Evolutionary conservation across 2,113 vertebrate species (phyloP), one percentile per base, ranked within the genome.

Genomic region (Eulacestoma nigropectus): DNA sequence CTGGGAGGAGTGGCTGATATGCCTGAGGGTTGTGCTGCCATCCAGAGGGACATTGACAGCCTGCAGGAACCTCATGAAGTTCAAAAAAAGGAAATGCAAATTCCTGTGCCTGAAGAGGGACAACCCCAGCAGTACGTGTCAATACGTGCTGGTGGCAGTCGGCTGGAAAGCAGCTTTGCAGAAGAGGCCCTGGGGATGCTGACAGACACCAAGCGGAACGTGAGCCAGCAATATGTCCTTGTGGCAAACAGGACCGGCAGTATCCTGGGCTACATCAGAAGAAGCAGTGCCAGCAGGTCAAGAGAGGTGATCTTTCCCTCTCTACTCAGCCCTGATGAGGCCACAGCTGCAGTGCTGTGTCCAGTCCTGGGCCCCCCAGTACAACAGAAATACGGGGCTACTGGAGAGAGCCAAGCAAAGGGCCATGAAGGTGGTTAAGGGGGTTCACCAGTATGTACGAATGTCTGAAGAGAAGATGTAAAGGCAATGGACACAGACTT

Each of bases 141-240:
- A 23, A 3, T 14, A 37, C 2, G 1, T 22, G 19, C n/a, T 32
- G 7, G 19, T 7, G 13, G 15, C 12, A 74, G 8, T 6, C n/a
- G 52, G 55, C 30, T 81, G 59, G 41, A 87, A 77, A 70, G 18
- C 22, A 41, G 16, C 35, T 76, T 20, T 76, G 53, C 57, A 59
- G n/a, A 57, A 84, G 32, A 62, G 22, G n/a, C 15, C 22, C 29
- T 46, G n/a, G 16, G 39, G 8, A 56, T 62, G 20, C 29, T 21
- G 11, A 20, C 0, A 7, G 15, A 57, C 41, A 46, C 33, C 21
- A 44, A 35, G 29, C 3, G 42, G 46, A 50, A 39, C 22, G 17
- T 4, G 9, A 83, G 12, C 23, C 41, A 87, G 33, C 12, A 37
- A 33, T 1, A 5, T 12, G n/a, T 13, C 47, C 16, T 35, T 42